phyloP scores from a whole-genome alignment of 2,797 vertebrate genomes.

The Gallinago nigripennis region DNA sequence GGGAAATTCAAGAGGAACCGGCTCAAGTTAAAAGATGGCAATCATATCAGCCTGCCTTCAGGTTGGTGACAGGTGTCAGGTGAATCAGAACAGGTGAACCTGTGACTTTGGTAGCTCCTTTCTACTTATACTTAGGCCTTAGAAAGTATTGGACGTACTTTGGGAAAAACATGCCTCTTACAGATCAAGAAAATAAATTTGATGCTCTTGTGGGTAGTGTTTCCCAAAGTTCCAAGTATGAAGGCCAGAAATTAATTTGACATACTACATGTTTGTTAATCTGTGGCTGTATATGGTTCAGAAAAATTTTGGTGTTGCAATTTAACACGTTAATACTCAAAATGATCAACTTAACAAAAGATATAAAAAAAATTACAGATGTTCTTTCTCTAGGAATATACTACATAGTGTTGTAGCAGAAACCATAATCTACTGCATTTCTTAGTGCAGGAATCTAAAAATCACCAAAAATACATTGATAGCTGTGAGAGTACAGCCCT shows the following conservation, averaged over 20 bases:
- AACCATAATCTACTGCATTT: neutral
- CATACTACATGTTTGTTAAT: neutral
- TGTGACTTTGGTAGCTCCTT: neutral
- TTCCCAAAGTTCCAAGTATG: neutral
- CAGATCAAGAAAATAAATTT: neutral
- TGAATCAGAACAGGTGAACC: neutral
- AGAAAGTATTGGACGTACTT: neutral
- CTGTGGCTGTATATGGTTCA: neutral
- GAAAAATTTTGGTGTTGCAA: neutral
- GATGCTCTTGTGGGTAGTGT: neutral
- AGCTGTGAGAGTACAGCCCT: neutral
- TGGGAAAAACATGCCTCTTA: neutral
- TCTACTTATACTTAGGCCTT: neutral
- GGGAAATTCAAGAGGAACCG: conserved; percentile 93
- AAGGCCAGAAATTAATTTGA: neutral
- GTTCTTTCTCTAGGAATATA: neutral
- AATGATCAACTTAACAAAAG: neutral
- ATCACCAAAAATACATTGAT: neutral
- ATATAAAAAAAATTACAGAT: neutral
- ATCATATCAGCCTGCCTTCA: conserved; percentile 95
- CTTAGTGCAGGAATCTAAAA: neutral
- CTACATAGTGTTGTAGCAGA: neutral
- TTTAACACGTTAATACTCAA: neutral
- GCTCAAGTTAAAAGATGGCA: conserved; percentile 92
- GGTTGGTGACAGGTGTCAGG: conserved; percentile 74